A percentile compares a stretch with the other conserved stretches of the same genome.
phyloP scores from a whole-genome alignment of 2,113 vertebrate species.

The Peromyscus californicus region DNA sequence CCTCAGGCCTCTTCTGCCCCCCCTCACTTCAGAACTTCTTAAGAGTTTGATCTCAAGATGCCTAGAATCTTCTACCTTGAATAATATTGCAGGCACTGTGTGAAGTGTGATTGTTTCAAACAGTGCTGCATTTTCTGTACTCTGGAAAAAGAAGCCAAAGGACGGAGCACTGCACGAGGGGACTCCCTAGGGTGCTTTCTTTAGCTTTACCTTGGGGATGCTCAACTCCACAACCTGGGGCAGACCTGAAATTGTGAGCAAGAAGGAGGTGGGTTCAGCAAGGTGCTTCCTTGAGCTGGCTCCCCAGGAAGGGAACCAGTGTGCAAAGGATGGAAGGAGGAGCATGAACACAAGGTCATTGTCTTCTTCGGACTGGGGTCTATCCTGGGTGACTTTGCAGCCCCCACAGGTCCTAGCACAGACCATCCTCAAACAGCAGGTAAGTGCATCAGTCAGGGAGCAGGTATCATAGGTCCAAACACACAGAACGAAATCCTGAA shows the following conservation, averaged over 20 bases:
- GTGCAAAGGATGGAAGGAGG: neutral
- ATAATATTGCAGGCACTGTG: neutral
- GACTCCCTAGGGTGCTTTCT: neutral
- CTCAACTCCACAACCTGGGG: neutral
- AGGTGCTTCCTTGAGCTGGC: too few relatives aligned
- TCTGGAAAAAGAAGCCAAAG: neutral
- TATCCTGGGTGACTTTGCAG: neutral
- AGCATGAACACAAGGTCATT: neutral
- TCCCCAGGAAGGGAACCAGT: neutral
- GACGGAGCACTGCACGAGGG: neutral
- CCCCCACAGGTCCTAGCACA: neutral
- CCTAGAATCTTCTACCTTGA: neutral
- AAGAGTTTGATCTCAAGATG: neutral
- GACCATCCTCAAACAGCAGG: neutral
- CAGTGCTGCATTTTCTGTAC: neutral
- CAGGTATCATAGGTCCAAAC: neutral
- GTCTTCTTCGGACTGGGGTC: neutral
- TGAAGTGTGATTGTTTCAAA: neutral
- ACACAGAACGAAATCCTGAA: neutral
- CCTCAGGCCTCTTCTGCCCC: neutral
- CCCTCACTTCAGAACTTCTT: neutral
- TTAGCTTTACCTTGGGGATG: neutral
- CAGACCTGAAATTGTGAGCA: neutral
- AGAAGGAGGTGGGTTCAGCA: neutral
- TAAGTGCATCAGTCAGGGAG: neutral